Evolutionary conservation across 2,888 invertebrate species (phyloP), one percentile per base, ranked within the genome.

Genomic region (Lumbricus terrestris): DNA sequence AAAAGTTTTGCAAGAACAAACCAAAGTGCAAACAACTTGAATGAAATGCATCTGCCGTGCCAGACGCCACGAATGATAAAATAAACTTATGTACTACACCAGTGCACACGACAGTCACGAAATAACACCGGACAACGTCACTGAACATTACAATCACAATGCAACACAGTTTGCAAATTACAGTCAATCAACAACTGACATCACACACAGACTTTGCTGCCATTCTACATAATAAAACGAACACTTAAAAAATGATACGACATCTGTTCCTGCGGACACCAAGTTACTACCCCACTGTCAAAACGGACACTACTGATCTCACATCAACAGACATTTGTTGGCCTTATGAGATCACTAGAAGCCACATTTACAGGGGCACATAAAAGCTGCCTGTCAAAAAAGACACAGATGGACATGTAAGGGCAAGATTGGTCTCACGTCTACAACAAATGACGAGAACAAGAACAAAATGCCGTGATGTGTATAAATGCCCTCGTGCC

Each of bases 11-110:
- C 69, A 69, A 69, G 69, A 69, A 69, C 69, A 69, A n/a, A 69
- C 69, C 2, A n/a, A 69, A 69, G 29, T 69, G 11, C 29, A 29
- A 29, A n/a, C n/a, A 69, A 11, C 69, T 69, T n/a, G 69, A n/a
- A 69, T 11, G 11, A 69, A 69, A 69, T n/a, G n/a, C 29, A 16
- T n/a, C n/a, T n/a, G n/a, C n/a, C n/a, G n/a, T n/a, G 69, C 69
- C 6, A 69, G 29, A 69, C 69, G 29, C n/a, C 29, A n/a, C 69
- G 69, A 69, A 69, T 69, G 69, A 69, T 69, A 69, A 69, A 69
- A 69, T 69, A 69, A 69, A 69, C 69, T 69, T 69, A 69, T n/a
- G n/a, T 69, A n/a, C n/a, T n/a, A n/a, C n/a, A n/a, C n/a, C n/a
- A n/a, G n/a, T n/a, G n/a, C n/a, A n/a, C n/a, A n/a, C n/a, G n/a